A percentile compares a stretch with the other conserved stretches of the same genome.
Evolutionary conservation across 2,113 vertebrate species (phyloP).

Genomic region (Athene noctua): DNA sequence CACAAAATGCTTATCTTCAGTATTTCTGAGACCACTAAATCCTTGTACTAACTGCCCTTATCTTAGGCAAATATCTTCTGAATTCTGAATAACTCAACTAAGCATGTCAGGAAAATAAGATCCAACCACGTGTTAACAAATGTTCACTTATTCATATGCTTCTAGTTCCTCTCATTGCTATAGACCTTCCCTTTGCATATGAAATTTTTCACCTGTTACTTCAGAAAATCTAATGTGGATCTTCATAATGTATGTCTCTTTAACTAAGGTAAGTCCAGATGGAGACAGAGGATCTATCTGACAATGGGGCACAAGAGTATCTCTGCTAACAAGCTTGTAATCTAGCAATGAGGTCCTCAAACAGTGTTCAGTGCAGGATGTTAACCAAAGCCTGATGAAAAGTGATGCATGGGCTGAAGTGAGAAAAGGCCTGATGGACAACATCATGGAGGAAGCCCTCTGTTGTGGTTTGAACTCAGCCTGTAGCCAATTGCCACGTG

Average conservation of each 20-base stretch:
- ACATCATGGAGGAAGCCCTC: not conserved
- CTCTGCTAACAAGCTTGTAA: not conserved
- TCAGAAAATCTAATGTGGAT: not conserved
- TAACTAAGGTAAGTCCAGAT: not conserved
- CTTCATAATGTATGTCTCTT: not conserved
- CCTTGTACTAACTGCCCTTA: not conserved
- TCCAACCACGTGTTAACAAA: not conserved
- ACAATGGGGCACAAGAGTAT: not conserved
- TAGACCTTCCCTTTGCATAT: not conserved
- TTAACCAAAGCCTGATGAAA: not conserved
- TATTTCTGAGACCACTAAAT: not conserved
- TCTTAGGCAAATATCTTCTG: not conserved
- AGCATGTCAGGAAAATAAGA: not conserved
- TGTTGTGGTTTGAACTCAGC: no score
- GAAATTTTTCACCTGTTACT: not conserved
- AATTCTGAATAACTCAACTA: not conserved
- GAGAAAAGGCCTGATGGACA: not conserved
- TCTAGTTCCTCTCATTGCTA: not conserved
- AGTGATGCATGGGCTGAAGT: not conserved
- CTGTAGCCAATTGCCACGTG: no score
- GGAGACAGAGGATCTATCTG: not conserved
- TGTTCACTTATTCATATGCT: not conserved
- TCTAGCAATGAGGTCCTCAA: not conserved
- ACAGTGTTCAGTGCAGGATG: rapidly evolving
- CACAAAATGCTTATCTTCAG: not conserved